A percentile compares a stretch with the other conserved stretches of the same genome.
Evolutionary conservation across 2,888 invertebrate genomes (phyloP).

Genomic region (Ramazzottius varieornatus): DNA sequence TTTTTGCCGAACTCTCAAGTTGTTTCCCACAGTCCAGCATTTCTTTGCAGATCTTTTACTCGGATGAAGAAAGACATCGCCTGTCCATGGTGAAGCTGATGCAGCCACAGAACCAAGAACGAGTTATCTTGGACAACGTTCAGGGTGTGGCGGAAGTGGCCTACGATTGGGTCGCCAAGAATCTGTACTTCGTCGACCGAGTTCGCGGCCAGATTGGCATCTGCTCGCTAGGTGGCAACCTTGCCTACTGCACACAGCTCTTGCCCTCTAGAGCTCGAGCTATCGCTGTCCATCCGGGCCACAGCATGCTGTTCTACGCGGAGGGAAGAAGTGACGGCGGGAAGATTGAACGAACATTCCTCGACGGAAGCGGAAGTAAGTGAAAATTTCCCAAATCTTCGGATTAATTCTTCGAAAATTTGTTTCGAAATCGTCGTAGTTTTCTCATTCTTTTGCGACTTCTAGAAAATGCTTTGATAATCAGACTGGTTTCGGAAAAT

Average conservation of each 20-base stretch:
- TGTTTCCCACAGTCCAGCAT: not conserved
- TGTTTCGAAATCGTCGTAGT: too few species aligned
- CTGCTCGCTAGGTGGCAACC: not conserved
- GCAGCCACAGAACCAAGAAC: too few species aligned
- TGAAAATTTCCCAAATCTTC: too few species aligned
- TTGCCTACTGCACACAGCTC: not conserved
- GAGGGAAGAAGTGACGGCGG: not conserved
- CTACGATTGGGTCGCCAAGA: not conserved
- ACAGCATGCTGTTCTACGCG: not conserved
- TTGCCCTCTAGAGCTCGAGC: not conserved
- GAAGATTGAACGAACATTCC: not conserved
- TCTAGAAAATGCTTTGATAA: too few species aligned
- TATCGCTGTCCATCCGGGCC: not conserved
- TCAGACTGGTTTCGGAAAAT: too few species aligned
- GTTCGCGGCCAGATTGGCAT: not conserved
- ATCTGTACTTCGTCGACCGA: not conserved
- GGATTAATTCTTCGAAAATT: too few species aligned
- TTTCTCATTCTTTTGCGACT: too few species aligned
- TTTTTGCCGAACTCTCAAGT: too few species aligned
- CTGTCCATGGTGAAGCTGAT: too few species aligned
- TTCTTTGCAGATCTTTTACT: not conserved
- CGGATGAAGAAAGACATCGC: not conserved
- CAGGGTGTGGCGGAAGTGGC: not conserved
- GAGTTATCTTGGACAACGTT: not conserved
- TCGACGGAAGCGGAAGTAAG: not conserved